Evolutionary conservation across 2,888 invertebrate species (phyloP), one percentile per base, ranked within the genome.

Genomic region (Coleophora deauratella): DNA sequence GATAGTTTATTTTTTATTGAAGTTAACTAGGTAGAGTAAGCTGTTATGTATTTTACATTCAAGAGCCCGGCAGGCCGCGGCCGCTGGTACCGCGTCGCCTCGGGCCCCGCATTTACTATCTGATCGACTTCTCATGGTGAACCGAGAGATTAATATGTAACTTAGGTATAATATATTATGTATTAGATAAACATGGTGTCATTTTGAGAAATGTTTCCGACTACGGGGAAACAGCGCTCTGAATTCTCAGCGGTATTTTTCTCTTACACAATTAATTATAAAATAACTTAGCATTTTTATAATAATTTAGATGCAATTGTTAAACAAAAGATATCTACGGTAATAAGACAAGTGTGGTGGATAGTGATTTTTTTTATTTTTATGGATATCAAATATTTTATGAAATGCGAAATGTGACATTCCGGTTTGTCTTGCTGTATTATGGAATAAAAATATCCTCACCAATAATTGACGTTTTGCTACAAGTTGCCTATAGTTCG

Each of bases 401-500:
- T 41, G 43, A 41, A 72, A 73, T 77, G 72, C 72, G 72, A 76
- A 69, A 77, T 84, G 82, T 82, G 84, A 85, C 85, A 85, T 85
- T 85, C 85, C 85, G 85, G 85, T 84, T 85, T 84, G 81, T 85
- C 85, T 84, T 80, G 84, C 85, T 85, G 84, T 85, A 81, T 84
- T 84, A 84, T 82, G 84, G 84, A 85, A 84, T 85, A 84, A 85
- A 21, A 85, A 81, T 85, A 84, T 84, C 85, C 85, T 84, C 82
- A 85, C 81, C 71, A 78, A 79, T 61, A 55, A 69, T 63, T 65
- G 69, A 70, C 10, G 73, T 72, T 76, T 76, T 74, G 63, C 55
- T 65, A 57, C 6, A 6, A 21, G 6, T 21, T 21, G 21, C 21
- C n/a, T n/a, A n/a, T n/a, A n/a, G n/a, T n/a, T n/a, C n/a, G n/a